Evolutionary conservation across 2,797 vertebrate species (phyloP).

Genomic region (Nothura maculosa): DNA sequence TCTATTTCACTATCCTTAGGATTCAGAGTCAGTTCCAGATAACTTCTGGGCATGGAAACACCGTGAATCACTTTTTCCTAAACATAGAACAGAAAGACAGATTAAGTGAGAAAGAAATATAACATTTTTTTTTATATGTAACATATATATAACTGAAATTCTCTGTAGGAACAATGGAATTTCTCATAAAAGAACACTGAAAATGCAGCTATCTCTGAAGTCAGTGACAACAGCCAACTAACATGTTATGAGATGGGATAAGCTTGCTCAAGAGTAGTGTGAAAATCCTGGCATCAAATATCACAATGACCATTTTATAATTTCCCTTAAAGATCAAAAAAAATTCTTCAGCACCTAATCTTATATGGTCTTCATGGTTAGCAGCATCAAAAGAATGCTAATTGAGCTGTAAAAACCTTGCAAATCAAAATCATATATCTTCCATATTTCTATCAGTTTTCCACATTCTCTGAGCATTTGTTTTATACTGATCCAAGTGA

Average conservation of each 20-base stretch:
- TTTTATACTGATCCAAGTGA: not conserved
- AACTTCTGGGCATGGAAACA: conserved; percentile 92
- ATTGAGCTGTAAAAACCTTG: not conserved
- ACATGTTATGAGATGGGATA: not conserved
- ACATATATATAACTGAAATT: not conserved
- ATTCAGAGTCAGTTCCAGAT: conserved; percentile 90
- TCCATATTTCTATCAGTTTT: not conserved
- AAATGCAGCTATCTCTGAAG: not conserved
- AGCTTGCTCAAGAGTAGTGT: not conserved
- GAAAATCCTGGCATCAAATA: not conserved
- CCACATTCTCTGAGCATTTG: not conserved
- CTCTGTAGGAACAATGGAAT: not conserved
- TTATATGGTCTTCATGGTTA: not conserved
- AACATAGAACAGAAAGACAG: conserved; percentile 37
- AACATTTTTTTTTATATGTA: not conserved
- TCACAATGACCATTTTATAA: fast-evolving
- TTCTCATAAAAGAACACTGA: not conserved
- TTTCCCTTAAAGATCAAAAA: not conserved
- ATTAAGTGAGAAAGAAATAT: not conserved
- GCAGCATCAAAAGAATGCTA: not conserved
- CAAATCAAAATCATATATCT: not conserved
- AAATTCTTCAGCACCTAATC: not conserved
- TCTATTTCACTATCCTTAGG: conserved; percentile 90
- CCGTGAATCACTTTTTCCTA: conserved; percentile 93
- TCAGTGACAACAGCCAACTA: not conserved